Percentiles rank a stretch among this genome's conserved stretches.
Conservation (phyloP, 2,113 vertebrate genomes). For the Oryzias curvinotus region DNA sequence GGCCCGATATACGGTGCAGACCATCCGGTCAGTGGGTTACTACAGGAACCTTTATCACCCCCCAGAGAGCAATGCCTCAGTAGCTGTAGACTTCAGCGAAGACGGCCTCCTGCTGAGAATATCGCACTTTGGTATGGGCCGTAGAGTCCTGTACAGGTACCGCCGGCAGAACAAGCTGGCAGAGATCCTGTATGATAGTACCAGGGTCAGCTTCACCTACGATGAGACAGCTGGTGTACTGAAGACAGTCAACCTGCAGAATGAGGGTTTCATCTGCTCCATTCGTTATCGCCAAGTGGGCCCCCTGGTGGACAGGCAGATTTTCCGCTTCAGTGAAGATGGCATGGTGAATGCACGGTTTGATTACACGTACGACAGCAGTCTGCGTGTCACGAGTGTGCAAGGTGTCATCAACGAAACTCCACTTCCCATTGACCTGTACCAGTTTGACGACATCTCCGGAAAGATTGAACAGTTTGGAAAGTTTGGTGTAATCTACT, state of each 20-base stretch:
- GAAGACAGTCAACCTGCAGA: constrained; percentile 97
- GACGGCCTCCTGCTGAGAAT: constrained; percentile 91
- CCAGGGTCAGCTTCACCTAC: constrained; percentile 95
- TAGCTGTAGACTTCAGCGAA: constrained; percentile 96
- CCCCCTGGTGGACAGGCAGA: constrained; percentile 94
- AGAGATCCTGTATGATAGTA: constrained; percentile 94
- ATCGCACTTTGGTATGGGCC: constrained; percentile 90
- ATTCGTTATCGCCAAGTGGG: constrained; percentile 96
- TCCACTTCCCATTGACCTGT: constrained; percentile 94
- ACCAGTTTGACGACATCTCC: constrained; percentile 98
- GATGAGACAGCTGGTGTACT: constrained; percentile 94
- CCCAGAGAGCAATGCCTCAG: constrained; percentile 95
- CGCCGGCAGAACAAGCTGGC: constrained; percentile 92
- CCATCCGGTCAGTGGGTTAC: constrained; percentile 94
- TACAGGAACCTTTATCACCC: constrained; percentile 97
- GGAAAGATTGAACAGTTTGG: constrained; percentile 99
- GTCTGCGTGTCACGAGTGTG: constrained; percentile 95
- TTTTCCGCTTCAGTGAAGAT: constrained; percentile 96
- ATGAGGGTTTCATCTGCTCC: constrained; percentile 96
- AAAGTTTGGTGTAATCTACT: constrained; percentile 98
- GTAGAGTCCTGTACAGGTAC: constrained; percentile 92
- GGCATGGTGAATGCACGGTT: constrained; percentile 98
- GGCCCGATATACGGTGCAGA: constrained; percentile 97
- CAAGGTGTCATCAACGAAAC: constrained; percentile 98
- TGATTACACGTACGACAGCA: constrained; percentile 98